phyloP scores from a whole-genome alignment of 2,113 vertebrate genomes.

The Vulpes lagopus region DNA sequence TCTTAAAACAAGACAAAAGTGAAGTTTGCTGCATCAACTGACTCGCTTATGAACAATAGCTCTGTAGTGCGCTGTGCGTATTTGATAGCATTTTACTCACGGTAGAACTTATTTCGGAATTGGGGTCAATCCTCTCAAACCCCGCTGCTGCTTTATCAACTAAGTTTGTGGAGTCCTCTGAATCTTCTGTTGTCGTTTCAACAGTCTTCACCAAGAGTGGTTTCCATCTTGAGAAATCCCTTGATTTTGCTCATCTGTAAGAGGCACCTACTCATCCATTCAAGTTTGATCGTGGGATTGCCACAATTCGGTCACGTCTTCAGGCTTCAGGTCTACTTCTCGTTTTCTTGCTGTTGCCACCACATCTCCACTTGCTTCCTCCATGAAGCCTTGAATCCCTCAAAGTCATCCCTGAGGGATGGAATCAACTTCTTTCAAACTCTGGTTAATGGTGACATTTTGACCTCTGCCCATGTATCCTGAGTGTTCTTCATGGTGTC shows the following conservation, averaged over 20 bases:
- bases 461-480: background rate
- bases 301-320: background rate
- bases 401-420: background rate
- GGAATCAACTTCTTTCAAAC: background rate
- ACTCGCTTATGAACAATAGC: background rate
- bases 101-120: background rate
- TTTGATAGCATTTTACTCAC: background rate
- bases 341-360: background rate
- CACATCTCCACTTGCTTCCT: background rate
- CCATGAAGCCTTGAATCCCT: background rate
- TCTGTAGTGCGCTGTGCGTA: background rate
- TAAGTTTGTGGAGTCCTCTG: background rate
- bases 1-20: background rate
- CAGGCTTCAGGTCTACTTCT: background rate
- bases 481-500: background rate
- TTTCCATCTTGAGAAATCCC: background rate
- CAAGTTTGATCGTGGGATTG: background rate
- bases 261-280: background rate
- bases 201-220: background rate
- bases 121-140: background rate
- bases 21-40: background rate
- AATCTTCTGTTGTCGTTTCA: background rate
- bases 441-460: background rate
- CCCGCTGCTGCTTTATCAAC: background rate
- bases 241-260: background rate